phyloP scores from a whole-genome alignment of 2,797 vertebrate genomes.

The Notamacropus eugenii region DNA sequence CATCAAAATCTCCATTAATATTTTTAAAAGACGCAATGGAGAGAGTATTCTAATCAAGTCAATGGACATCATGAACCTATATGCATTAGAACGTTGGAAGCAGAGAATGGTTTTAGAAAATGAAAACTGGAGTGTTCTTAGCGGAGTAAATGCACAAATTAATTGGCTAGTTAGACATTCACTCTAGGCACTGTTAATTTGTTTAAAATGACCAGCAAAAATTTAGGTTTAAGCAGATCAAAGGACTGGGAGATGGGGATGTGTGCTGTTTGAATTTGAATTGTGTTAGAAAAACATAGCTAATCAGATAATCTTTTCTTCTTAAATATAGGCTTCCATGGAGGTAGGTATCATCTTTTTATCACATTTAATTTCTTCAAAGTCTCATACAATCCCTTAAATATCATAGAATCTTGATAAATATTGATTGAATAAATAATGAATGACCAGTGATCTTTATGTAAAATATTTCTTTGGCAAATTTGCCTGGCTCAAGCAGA shows the following conservation, averaged over 20 bases:
- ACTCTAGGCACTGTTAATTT: background rate
- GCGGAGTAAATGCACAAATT: background rate
- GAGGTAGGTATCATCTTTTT: background rate
- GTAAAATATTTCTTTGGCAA: background rate
- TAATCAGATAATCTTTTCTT: background rate
- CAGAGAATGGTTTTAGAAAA: constrained; percentile 14
- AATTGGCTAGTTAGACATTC: background rate
- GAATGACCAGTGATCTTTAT: background rate
- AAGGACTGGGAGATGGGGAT: background rate
- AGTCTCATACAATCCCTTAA: background rate
- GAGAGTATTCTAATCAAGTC: background rate
- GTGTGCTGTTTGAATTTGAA: background rate
- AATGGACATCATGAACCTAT: background rate
- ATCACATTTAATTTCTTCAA: background rate
- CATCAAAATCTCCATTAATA: constrained; percentile 1
- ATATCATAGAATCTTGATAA: background rate
- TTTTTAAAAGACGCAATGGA: background rate
- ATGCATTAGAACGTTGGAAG: background rate
- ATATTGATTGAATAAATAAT: background rate
- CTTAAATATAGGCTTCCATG: background rate
- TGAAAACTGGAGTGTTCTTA: background rate
- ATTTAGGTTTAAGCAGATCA: background rate
- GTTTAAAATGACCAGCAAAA: background rate
- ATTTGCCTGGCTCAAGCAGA: background rate
- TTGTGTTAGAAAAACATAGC: background rate